phyloP scores from a whole-genome alignment of 2,888 invertebrate species.

The Amblyjoppa fuscipennis region DNA sequence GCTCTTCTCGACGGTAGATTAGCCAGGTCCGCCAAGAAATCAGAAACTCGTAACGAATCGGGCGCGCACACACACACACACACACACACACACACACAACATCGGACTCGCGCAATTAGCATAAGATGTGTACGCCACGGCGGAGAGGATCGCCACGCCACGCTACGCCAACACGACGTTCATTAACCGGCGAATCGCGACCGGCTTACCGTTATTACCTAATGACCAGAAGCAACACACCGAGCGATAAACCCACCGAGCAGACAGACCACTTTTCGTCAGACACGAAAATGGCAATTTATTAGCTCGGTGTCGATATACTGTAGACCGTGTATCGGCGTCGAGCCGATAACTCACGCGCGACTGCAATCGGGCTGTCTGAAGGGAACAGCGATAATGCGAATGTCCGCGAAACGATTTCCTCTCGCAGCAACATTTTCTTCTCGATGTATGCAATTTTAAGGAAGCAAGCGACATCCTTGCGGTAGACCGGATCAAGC shows the following conservation, averaged over 20 bases:
- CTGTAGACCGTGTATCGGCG: background rate
- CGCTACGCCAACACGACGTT: slow-evolving; percentile 61
- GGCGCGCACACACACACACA: slow-evolving; percentile 15
- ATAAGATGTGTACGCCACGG: slow-evolving; percentile 51
- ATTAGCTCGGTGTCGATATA: slow-evolving; percentile 34
- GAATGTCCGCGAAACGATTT: slow-evolving; percentile 1
- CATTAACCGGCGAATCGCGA: slow-evolving; percentile 62
- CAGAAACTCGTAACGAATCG: slow-evolving; percentile 75
- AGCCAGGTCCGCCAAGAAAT: slow-evolving; percentile 59
- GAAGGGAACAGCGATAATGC: background rate
- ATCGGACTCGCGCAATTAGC: slow-evolving; percentile 61
- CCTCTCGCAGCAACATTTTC: no score
- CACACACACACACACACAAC: slow-evolving; percentile 5
- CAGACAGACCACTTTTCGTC: slow-evolving; percentile 50
- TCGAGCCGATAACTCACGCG: slow-evolving; percentile 34
- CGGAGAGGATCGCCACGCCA: slow-evolving; percentile 49
- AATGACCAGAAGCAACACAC: slow-evolving; percentile 62
- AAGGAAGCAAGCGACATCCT: background rate
- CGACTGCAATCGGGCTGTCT: slow-evolving; percentile 45
- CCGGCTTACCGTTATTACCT: slow-evolving; percentile 68
- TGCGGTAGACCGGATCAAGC: background rate
- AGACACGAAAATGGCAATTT: slow-evolving; percentile 55
- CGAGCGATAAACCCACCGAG: background rate
- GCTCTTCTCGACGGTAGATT: slow-evolving; percentile 16
- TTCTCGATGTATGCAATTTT: background rate